Conservation (phyloP, 2,797 vertebrate genomes). For the Sebastiscus tertius region DNA sequence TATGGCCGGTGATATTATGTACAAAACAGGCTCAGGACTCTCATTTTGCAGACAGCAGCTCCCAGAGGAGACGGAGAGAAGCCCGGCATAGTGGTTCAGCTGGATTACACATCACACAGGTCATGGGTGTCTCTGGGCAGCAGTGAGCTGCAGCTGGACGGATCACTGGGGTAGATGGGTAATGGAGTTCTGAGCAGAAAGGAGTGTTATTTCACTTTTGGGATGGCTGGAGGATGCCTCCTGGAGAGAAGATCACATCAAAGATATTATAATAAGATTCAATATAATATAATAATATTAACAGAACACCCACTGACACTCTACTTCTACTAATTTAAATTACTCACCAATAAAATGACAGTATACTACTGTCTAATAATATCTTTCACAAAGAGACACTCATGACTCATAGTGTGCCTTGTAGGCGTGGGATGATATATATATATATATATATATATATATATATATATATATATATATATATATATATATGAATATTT, state of each 20-base stretch:
- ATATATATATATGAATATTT: no score
- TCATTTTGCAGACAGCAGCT: constrained; percentile 65
- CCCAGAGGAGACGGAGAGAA: constrained; percentile 44
- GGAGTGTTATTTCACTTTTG: constrained; percentile 57
- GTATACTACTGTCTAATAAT: background rate
- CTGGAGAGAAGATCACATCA: constrained; percentile 68
- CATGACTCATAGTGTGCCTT: background rate
- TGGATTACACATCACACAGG: constrained; percentile 68
- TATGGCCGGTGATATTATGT: constrained; percentile 60
- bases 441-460: no score
- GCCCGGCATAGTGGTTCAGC: constrained; percentile 47
- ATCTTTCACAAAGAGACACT: background rate
- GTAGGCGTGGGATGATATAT: no score
- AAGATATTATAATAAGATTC: background rate
- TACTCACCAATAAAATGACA: background rate
- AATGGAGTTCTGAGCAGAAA: constrained; percentile 41
- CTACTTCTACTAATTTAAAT: no score
- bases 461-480: no score
- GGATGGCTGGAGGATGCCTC: constrained; percentile 79
- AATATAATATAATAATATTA: background rate
- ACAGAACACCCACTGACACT: background rate
- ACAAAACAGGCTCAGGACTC: constrained; percentile 65
- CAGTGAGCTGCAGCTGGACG: constrained; percentile 42
- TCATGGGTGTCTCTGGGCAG: constrained; percentile 45
- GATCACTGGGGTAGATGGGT: constrained; percentile 45